Base-by-base conservation (phyloP, 1,140 invertebrate genomes). In the Zophobas morio region DNA sequence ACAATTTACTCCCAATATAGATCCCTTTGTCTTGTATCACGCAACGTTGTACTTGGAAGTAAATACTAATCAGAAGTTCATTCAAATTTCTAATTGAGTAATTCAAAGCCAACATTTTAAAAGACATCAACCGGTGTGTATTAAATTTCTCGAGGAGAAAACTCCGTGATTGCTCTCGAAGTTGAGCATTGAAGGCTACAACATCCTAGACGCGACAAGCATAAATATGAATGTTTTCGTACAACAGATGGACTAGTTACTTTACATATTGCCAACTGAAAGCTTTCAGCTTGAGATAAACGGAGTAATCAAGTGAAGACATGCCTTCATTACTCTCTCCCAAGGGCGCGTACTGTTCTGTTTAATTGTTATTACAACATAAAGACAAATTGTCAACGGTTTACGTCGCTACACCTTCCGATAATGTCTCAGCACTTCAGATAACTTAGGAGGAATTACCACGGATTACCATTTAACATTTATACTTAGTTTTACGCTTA, bases 201-300 rank as follows among this genome's bases (percentile, higher is more conserved):
- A 66, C 37, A 39, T 42, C 60, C 20, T n/a, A 66, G 71, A 73
- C 71, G 71, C 51, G 71, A 33, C 54, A 54, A n/a, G 71, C 53
- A 73, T 73, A 73, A 73, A 73, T 73, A 73, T 73, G 71, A 73
- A 73, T 73, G 46, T 57, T 73, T 57, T 53, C 49, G 36, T 57
- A 49, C 51, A 39, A 66, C 60, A 66, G 60, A 46, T 66, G 60
- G 60, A 66, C 57, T 35, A 63, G 37, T 66, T 39, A n/a, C 37
- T 66, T 66, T 66, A 66, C 60, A 66, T 66, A 66, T 66, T 40
- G 60, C 20, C 60, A 39, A 42, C 36, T 66, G 60, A 32, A 66
- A 32, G 60, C 49, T 56, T 73, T 73, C 47, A 54, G 40, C 54
- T 32, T 49, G 35, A 73, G 47, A 73, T 73, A 73, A 73, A 73